Conservation (phyloP, 1,140 invertebrate species). For the Ceratina australensis region DNA sequence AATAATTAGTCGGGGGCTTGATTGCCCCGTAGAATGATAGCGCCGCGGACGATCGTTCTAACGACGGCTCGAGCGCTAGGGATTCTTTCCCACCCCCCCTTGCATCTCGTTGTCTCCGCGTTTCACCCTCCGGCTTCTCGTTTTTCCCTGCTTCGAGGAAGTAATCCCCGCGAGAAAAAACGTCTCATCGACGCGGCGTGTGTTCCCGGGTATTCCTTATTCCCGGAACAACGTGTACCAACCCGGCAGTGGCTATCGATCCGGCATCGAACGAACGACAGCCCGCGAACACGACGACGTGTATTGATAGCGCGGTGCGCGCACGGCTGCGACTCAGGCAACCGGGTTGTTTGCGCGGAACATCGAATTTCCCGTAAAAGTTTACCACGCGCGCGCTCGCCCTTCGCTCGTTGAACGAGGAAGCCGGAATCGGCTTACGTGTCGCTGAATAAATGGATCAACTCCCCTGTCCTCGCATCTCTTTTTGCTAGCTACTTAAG, state of each 20-base stretch:
- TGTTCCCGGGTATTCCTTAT: slow-evolving; percentile 21
- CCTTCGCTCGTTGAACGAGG: slow-evolving; percentile 33
- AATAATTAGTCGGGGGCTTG: slow-evolving; percentile 46
- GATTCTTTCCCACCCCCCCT: neutral
- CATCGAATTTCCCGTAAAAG: slow-evolving; percentile 59
- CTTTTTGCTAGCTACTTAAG: slow-evolving; percentile 57
- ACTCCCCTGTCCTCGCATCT: slow-evolving; percentile 47
- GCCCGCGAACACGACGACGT: slow-evolving; percentile 42
- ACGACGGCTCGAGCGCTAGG: neutral
- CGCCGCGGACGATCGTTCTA: slow-evolving; percentile 7
- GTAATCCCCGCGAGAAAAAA: slow-evolving; percentile 55
- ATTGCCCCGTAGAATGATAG: no score
- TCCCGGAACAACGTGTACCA: slow-evolving; percentile 10
- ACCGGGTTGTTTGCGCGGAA: slow-evolving; percentile 61
- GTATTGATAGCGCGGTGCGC: slow-evolving; percentile 45
- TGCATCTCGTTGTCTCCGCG: no score
- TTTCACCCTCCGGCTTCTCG: neutral
- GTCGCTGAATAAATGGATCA: slow-evolving; percentile 67
- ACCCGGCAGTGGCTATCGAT: slow-evolving; percentile 49
- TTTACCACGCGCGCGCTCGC: slow-evolving; percentile 50
- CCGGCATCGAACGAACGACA: slow-evolving; percentile 54
- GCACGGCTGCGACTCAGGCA: no score
- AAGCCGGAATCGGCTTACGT: slow-evolving; percentile 61
- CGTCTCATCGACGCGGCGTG: slow-evolving; percentile 23
- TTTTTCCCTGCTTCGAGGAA: slow-evolving; percentile 33